Percentiles rank a stretch among this genome's conserved stretches.
Evolutionary conservation across 2,888 invertebrate genomes (phyloP).

Genomic region (Lasioglossum oenotherae): DNA sequence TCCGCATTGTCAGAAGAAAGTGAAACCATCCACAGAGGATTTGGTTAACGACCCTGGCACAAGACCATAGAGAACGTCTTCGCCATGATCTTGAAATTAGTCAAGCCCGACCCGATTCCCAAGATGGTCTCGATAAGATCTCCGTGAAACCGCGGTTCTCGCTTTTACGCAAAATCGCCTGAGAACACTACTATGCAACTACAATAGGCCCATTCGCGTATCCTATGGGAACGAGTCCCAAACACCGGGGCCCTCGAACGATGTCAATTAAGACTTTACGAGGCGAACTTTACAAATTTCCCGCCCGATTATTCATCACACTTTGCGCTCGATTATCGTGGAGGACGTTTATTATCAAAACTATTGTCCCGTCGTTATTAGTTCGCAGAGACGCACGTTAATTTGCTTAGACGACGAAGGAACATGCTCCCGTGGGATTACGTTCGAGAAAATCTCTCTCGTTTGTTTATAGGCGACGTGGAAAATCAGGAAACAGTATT

Average conservation of each 20-base stretch:
- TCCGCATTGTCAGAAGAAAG: background rate
- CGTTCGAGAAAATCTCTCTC: background rate
- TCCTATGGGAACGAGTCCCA: background rate
- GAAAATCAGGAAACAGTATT: slow-evolving; percentile 20
- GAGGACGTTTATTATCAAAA: background rate
- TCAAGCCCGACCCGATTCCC: slow-evolving; percentile 73
- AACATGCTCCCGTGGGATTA: background rate
- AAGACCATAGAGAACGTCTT: slow-evolving; percentile 57
- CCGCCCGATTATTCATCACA: background rate
- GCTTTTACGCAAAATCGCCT: background rate
- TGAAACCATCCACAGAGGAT: background rate
- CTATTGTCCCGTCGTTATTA: background rate
- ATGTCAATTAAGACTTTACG: slow-evolving; percentile 9
- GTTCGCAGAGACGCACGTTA: background rate
- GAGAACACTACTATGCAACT: background rate
- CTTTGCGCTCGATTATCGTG: background rate
- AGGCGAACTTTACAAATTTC: background rate
- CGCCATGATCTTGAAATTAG: slow-evolving; percentile 78
- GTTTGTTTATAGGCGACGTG: background rate
- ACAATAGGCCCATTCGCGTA: slow-evolving; percentile 1
- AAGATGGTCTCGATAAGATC: slow-evolving; percentile 54
- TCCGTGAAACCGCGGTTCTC: slow-evolving; percentile 52
- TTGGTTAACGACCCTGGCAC: slow-evolving; percentile 49
- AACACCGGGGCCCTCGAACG: background rate
- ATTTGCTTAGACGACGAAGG: background rate